Conservation (phyloP, 92 coral and sea anemone genomes). For the Montipora capitata region DNA sequence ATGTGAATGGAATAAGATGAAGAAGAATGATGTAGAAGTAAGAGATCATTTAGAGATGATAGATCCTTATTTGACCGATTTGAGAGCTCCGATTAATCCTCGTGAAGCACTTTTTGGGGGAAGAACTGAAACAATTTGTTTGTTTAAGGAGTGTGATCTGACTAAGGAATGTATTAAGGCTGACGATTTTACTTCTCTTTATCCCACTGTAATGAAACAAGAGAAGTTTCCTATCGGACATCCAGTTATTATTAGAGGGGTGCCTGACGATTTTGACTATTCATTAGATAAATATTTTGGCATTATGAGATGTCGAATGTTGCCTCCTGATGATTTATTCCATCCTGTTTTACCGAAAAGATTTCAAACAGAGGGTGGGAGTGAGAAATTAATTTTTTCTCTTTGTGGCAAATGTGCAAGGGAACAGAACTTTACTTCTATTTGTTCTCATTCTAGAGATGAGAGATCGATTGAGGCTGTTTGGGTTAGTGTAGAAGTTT, state of each 20-base stretch:
- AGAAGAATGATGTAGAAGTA: neutral
- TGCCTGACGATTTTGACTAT: accelerated
- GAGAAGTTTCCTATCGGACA: neutral
- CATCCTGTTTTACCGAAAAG: neutral
- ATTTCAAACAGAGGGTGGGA: neutral
- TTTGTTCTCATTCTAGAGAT: no score
- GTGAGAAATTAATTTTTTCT: neutral
- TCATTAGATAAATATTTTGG: neutral
- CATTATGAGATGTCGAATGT: neutral
- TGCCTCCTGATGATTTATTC: neutral
- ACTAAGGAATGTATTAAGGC: neutral
- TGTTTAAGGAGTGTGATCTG: accelerated
- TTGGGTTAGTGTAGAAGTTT: no score
- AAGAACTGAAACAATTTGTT: neutral
- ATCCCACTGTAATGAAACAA: neutral
- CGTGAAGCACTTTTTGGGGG: neutral
- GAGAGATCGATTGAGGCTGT: no score
- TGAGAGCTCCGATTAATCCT: neutral
- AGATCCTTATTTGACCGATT: neutral
- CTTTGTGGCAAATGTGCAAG: neutral
- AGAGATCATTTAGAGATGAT: neutral
- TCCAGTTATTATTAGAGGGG: neutral
- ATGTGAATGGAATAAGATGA: neutral
- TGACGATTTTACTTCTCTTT: neutral
- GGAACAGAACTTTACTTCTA: no score